Conservation (phyloP, 2,888 invertebrate genomes). For the Endotricha flammealis region DNA sequence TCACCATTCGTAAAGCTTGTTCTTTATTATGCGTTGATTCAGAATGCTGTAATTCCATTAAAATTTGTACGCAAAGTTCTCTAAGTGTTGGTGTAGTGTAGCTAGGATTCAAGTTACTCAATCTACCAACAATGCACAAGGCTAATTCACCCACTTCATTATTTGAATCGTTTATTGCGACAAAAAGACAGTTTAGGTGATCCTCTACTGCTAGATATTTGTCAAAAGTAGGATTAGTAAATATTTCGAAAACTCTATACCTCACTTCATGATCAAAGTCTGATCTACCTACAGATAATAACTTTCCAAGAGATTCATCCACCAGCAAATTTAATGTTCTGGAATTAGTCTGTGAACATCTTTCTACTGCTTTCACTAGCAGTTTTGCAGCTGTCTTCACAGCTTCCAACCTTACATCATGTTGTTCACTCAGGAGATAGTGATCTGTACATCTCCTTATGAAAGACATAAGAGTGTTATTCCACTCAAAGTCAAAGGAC, state of each 20-base stretch:
- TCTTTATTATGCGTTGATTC: slow-evolving; percentile 97
- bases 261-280: slow-evolving; percentile 97
- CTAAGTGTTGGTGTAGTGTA: slow-evolving; percentile 97
- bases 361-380: slow-evolving; percentile 88
- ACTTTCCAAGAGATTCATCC: slow-evolving; percentile 93
- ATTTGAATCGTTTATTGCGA: slow-evolving; percentile 97
- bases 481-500: slow-evolving; percentile 94
- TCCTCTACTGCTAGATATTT: slow-evolving; percentile 97
- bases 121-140: slow-evolving; percentile 92
- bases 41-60: slow-evolving; percentile 96
- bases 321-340: slow-evolving; percentile 92
- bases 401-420: slow-evolving; percentile 92
- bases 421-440: slow-evolving; percentile 93
- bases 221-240: slow-evolving; percentile 93
- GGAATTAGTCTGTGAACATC: slow-evolving; percentile 81
- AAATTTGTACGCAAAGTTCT: slow-evolving; percentile 92
- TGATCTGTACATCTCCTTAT: slow-evolving; percentile 95
- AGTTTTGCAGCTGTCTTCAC: slow-evolving; percentile 95
- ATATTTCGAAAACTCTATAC: slow-evolving; percentile 92
- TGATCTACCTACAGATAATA: slow-evolving; percentile 95
- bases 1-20: slow-evolving; percentile 95
- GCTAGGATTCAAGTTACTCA: slow-evolving; percentile 97
- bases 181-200: slow-evolving; percentile 93
- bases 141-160: slow-evolving; percentile 96
- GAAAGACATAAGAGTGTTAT: slow-evolving; percentile 91